These are phyloP conservation scores for Tachystola acroxantha DNA, from an alignment of 2,888 invertebrate species.

Conservation along the genomic window DNA sequence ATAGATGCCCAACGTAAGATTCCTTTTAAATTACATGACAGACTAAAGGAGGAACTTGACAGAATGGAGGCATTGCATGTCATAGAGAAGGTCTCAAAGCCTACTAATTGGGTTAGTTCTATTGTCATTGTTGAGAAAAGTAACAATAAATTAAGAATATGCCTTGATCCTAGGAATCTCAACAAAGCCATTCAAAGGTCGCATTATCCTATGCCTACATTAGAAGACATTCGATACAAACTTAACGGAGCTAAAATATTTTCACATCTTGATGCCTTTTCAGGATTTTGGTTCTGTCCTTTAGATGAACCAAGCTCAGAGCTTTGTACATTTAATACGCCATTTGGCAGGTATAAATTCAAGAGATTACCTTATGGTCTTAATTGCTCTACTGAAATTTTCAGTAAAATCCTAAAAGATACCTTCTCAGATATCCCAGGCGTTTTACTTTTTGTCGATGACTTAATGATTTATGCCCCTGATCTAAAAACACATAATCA, in stretches of 20 bases:
- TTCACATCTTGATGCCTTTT: constrained; percentile 15
- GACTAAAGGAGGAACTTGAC: constrained; percentile 14
- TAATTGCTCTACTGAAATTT: constrained; percentile 1
- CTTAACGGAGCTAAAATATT: constrained; percentile 13
- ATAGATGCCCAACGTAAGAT: constrained; percentile 17
- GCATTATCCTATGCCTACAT: constrained; percentile 16
- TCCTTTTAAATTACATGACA: constrained; percentile 15
- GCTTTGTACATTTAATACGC: constrained; percentile 7
- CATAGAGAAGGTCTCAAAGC: constrained; percentile 16
- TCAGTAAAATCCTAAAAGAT: constrained; percentile 2
- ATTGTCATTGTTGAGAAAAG: constrained; percentile 13
- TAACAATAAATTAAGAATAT: constrained; percentile 13
- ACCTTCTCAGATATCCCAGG: constrained; percentile 1
- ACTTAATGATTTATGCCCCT: not conserved
- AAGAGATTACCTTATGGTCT: constrained; percentile 5
- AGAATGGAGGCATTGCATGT: constrained; percentile 17
- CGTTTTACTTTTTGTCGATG: constrained; percentile 1
- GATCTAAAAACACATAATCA: constrained; percentile 1
- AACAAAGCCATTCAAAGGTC: constrained; percentile 14
- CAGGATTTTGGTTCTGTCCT: constrained; percentile 15
- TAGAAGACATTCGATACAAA: constrained; percentile 11
- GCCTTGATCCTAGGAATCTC: constrained; percentile 15
- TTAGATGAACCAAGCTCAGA: constrained; percentile 6
- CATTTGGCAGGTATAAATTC: constrained; percentile 4
- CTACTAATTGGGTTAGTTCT: constrained; percentile 17